Conservation (phyloP, 2,888 invertebrate species). For the Drosophila gaucha region DNA sequence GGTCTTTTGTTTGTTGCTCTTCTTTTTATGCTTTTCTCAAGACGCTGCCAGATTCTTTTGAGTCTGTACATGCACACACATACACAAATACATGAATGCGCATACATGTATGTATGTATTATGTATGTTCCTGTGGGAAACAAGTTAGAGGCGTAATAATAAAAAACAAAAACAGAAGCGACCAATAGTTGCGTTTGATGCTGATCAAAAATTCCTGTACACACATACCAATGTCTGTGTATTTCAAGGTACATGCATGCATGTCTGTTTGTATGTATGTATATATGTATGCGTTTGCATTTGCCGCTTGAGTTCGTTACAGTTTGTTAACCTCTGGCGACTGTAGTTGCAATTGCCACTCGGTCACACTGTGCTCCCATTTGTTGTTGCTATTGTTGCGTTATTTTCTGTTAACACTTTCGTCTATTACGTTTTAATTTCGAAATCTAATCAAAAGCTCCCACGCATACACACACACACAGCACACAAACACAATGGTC, state of each 20-base stretch:
- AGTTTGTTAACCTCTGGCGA: constrained; percentile 68
- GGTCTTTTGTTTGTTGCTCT: constrained; percentile 62
- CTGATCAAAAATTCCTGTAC: constrained; percentile 42
- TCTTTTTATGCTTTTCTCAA: constrained; percentile 41
- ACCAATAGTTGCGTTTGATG: constrained; percentile 30
- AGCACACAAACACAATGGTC: constrained; percentile 26
- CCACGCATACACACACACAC: constrained; percentile 9
- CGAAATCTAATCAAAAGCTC: constrained; percentile 31
- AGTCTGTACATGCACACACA: constrained; percentile 7
- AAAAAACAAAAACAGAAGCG: constrained; percentile 36
- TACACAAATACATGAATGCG: background rate
- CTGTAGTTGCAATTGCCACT: constrained; percentile 40
- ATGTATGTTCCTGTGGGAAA: constrained; percentile 20
- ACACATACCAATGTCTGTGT: constrained; percentile 8
- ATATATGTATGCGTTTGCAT: constrained; percentile 37
- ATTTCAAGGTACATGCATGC: constrained; percentile 2
- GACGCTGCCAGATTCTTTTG: constrained; percentile 45
- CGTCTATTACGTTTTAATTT: constrained; percentile 55
- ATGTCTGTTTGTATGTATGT: constrained; percentile 13
- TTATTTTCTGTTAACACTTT: constrained; percentile 54
- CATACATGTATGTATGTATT: constrained; percentile 1
- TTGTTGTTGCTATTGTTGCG: constrained; percentile 7
- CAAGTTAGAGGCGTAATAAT: constrained; percentile 27
- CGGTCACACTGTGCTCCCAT: constrained; percentile 41
- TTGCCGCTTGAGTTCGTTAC: constrained; percentile 66